Evolutionary conservation across 2,113 vertebrate species (phyloP).

Genomic region (Halichoerus grypus): DNA sequence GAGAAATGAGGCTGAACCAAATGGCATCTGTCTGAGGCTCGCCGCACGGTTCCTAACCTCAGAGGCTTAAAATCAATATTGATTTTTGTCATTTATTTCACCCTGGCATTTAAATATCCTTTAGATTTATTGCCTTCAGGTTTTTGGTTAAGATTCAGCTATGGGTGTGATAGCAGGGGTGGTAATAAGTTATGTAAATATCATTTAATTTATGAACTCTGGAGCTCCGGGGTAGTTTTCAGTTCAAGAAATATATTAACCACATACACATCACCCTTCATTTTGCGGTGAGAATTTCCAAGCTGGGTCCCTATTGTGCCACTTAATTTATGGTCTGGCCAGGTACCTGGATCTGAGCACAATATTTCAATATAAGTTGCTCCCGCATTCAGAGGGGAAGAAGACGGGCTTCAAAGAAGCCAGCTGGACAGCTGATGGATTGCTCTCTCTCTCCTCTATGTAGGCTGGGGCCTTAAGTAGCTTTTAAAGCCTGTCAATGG

Average conservation of each 20-base stretch:
- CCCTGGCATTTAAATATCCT: conserved; percentile 26
- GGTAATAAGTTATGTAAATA: conserved; percentile 60
- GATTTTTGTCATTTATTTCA: conserved; percentile 73
- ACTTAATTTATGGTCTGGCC: conserved; percentile 75
- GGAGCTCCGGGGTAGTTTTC: conserved; percentile 56
- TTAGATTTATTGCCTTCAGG: conserved; percentile 33
- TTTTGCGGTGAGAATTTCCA: conserved; percentile 61
- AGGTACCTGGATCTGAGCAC: background rate
- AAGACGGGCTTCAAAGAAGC: conserved; percentile 40
- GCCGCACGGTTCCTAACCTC: conserved; percentile 17
- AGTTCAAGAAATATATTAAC: conserved; percentile 70
- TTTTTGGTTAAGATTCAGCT: conserved; percentile 68
- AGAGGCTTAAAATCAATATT: conserved; percentile 61
- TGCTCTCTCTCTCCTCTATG: conserved; percentile 22
- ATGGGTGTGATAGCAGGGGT: conserved; percentile 43
- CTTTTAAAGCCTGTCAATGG: conserved; percentile 64
- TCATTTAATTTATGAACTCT: conserved; percentile 69
- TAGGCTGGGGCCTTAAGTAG: background rate
- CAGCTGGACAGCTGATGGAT: conserved; percentile 67
- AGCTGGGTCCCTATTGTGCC: conserved; percentile 49
- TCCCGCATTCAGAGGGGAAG: conserved; percentile 29
- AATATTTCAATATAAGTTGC: conserved; percentile 72
- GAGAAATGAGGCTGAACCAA: conserved; percentile 39
- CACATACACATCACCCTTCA: conserved; percentile 70
- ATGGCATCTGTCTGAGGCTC: background rate